Conservation (phyloP, 2,113 vertebrate genomes). For the Formicarius rufipectus region DNA sequence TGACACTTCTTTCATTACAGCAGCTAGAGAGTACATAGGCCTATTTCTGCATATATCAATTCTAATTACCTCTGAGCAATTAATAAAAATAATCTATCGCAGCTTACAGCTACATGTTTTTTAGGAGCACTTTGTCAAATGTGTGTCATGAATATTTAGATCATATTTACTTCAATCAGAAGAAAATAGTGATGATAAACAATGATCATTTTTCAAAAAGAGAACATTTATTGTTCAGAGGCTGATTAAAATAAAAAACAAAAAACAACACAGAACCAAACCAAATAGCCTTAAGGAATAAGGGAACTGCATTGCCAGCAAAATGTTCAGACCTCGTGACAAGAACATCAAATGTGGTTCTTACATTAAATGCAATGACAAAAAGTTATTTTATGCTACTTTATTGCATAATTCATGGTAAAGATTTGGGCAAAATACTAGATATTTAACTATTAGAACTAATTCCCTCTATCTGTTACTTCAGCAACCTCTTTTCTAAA, state of each 20-base stretch:
- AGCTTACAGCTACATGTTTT: background rate
- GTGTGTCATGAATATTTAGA: slow-evolving; percentile 26
- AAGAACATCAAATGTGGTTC: background rate
- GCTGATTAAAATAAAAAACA: background rate
- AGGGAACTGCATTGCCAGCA: background rate
- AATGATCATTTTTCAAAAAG: background rate
- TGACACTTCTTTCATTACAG: background rate
- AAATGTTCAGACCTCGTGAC: background rate
- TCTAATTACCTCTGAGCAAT: slow-evolving; percentile 49
- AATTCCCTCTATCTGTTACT: rapidly evolving
- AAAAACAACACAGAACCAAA: background rate
- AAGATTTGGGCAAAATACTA: background rate
- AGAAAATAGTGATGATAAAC: background rate
- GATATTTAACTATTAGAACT: background rate
- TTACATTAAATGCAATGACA: background rate
- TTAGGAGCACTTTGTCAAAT: background rate
- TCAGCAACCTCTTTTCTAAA: background rate
- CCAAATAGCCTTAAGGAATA: background rate
- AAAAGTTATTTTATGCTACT: background rate
- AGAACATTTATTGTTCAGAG: background rate
- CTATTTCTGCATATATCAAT: slow-evolving; percentile 5
- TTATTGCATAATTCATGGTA: background rate
- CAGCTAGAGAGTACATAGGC: background rate
- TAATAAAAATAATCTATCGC: slow-evolving; percentile 40
- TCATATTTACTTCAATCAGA: background rate